These are phyloP conservation scores for Paralvinella palmiformis DNA, from an alignment of 1,140 invertebrate species.

Conservation along the genomic window DNA sequence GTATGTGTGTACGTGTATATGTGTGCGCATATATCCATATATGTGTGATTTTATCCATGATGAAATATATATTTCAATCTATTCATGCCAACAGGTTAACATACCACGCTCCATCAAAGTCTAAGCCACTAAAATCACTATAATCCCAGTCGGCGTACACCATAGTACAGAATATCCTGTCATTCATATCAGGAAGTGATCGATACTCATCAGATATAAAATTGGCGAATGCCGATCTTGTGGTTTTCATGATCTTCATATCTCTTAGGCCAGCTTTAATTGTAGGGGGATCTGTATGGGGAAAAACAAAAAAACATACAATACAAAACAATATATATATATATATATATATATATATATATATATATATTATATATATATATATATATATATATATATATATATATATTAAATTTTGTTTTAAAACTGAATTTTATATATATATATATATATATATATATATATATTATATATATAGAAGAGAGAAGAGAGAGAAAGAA, in stretches of 20 bases:
- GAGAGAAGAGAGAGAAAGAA: too few relatives aligned
- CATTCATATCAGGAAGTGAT: slow-evolving; percentile 64
- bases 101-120: slow-evolving; percentile 63
- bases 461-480: too few relatives aligned
- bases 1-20: too few relatives aligned
- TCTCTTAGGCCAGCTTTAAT: slow-evolving; percentile 51
- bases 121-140: slow-evolving; percentile 56
- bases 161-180: slow-evolving; percentile 65
- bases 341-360: too few relatives aligned
- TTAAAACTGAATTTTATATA: too few relatives aligned
- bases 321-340: too few relatives aligned
- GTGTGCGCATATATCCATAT: too few relatives aligned
- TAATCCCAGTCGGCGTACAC: slow-evolving; percentile 68
- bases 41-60: too few relatives aligned
- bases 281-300: slow-evolving; percentile 18
- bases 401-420: too few relatives aligned
- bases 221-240: slow-evolving; percentile 69
- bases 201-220: slow-evolving; percentile 70
- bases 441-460: too few relatives aligned
- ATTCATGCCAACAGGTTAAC: slow-evolving; percentile 4
- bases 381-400: too few relatives aligned
- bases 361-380: too few relatives aligned
- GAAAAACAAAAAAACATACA: not conserved
- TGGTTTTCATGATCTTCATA: slow-evolving; percentile 67
- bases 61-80: not conserved